These are phyloP conservation scores for Yponomeuta plumbellus DNA, from an alignment of 2,888 invertebrate species.

Conservation along the genomic window DNA sequence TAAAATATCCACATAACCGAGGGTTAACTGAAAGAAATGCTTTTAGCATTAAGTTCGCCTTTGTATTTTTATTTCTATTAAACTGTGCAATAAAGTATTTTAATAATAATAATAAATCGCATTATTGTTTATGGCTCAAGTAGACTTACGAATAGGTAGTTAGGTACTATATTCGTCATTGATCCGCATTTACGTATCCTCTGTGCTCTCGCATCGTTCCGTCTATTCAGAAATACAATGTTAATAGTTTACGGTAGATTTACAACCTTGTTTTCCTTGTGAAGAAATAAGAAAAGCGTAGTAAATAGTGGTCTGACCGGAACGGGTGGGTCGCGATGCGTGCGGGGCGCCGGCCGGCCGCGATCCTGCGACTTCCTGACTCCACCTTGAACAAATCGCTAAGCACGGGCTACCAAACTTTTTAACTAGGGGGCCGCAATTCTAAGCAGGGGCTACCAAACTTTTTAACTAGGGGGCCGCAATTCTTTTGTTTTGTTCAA, in stretches of 20 bases:
- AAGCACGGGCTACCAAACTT: neutral
- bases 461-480: neutral
- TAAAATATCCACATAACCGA: no score
- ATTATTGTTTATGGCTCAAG: no score
- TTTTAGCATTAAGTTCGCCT: no score
- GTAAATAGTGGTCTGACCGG: constrained; percentile 10
- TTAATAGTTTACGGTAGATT: constrained; percentile 9
- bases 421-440: neutral
- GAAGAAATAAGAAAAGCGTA: neutral
- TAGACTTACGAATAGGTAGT: no score
- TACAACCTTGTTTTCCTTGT: constrained; percentile 14
- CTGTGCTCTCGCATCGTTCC: neutral
- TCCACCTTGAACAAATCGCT: neutral
- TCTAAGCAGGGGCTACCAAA: neutral
- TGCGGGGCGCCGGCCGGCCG: neutral
- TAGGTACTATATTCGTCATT: neutral
- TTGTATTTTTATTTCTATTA: no score
- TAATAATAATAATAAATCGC: no score
- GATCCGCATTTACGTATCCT: neutral
- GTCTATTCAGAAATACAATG: constrained; percentile 3
- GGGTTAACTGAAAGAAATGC: no score
- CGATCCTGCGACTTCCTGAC: neutral
- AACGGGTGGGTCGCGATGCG: neutral
- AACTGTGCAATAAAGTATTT: no score
- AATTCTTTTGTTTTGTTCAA: no score